Base-by-base conservation (phyloP, 2,888 invertebrate species). In the Dryadula phaetusa region DNA sequence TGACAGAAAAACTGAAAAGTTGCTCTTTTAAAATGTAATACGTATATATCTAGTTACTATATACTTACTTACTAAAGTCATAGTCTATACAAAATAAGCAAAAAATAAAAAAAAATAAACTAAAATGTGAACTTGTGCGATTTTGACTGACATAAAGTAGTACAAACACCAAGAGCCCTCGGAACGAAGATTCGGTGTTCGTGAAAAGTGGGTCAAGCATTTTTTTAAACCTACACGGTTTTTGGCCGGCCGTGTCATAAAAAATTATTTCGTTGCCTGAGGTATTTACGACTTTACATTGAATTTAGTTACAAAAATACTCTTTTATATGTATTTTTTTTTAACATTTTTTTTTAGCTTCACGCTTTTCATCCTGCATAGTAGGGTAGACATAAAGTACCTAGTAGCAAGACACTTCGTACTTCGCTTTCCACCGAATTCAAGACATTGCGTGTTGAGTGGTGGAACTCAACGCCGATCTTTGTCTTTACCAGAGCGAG, bases 121-220 rank as follows among this genome's bases (percentile, higher is more conserved):
- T 61, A 53, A 67, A 71, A 65, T 63, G 58, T 62, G 62, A 70
- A 66, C 62, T 67, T 67, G 66, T 65, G 37, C 49, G 67, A 64
- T 70, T 70, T 70, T 46, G 66, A 72, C 69, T 69, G 70, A 66
- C 70, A 64, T 37, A 68, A 68, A 67, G 70, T 72, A 73, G 67
- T 72, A 62, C 70, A 70, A 70, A 70, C 63, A 69, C 37, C 53
- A 56, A 70, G 71, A 53, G 66, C 71, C 37, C 73, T 67, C 60
- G 42, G 47, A 42, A 49, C 49, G 69, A 70, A 70, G 72, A 70
- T 70, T 73, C 70, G 62, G 64, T 63, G 63, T 16, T 56, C 53
- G 60, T 63, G 64, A 67, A 69, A 73, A 70, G 25, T 73, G 64
- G 72, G 73, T 73, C 73, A 72, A 70, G 73, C 65, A 47, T 34